phyloP scores from a whole-genome alignment of 2,888 invertebrate species.

The Amblyjoppa proteus region DNA sequence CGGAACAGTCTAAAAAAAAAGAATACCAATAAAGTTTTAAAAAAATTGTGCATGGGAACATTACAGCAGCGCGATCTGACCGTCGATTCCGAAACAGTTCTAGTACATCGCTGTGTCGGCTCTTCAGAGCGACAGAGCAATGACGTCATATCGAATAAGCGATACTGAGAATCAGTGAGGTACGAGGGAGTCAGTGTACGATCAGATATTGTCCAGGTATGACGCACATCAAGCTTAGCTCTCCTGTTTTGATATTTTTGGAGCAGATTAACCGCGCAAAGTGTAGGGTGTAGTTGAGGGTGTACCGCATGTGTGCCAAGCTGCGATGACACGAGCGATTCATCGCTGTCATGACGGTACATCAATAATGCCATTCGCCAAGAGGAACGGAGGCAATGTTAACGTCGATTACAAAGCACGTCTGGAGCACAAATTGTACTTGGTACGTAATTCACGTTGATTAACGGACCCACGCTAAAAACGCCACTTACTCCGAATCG shows the following conservation, averaged over 20 bases:
- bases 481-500: not conserved
- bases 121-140: slow-evolving; percentile 4
- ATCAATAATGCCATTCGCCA: slow-evolving; percentile 81
- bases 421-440: slow-evolving; percentile 87
- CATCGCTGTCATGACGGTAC: slow-evolving; percentile 76
- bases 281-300: slow-evolving; percentile 8
- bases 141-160: slow-evolving; percentile 35
- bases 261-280: not conserved
- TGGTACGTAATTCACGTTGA: slow-evolving; percentile 84
- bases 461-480: slow-evolving; percentile 19
- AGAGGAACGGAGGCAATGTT: slow-evolving; percentile 81
- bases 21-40: not conserved
- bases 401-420: slow-evolving; percentile 87
- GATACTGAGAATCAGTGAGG: slow-evolving; percentile 5
- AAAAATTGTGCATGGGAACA: slow-evolving; percentile 1
- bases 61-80: slow-evolving; percentile 42
- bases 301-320: slow-evolving; percentile 41
- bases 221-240: slow-evolving; percentile 1
- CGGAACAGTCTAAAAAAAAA: slow-evolving; percentile 4
- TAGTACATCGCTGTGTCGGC: slow-evolving; percentile 23
- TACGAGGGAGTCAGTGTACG: slow-evolving; percentile 35
- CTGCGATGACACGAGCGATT: slow-evolving; percentile 67
- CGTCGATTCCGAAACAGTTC: not conserved
- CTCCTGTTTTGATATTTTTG: slow-evolving; percentile 27
- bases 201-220: slow-evolving; percentile 38